These are phyloP conservation scores for Spinus olivaceus DNA, from an alignment of 2,797 vertebrate genomes.

Conservation along the genomic window DNA sequence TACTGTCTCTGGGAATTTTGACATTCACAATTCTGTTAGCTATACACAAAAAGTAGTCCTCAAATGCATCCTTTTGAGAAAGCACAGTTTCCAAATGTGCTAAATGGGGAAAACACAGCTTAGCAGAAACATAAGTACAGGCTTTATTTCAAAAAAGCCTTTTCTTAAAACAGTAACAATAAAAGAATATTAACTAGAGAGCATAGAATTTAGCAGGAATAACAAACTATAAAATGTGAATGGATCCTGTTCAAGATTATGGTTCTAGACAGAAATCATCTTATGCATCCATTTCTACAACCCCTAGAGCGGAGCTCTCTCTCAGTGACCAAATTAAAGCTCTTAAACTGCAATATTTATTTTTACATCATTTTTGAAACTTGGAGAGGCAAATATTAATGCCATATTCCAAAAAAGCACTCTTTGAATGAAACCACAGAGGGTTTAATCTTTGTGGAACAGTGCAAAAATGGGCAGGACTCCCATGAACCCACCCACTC, in stretches of 20 bases:
- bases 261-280: not conserved
- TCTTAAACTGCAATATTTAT: not conserved
- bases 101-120: not conserved
- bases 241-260: not conserved
- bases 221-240: not conserved
- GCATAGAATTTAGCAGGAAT: not conserved
- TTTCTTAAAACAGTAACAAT: not conserved
- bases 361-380: not conserved
- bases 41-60: not conserved
- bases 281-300: not conserved
- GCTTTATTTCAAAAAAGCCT: not conserved
- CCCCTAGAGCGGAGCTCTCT: not conserved
- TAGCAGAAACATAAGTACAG: not conserved
- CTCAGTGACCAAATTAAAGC: not conserved
- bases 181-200: not conserved
- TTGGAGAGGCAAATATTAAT: not conserved
- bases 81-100: not conserved
- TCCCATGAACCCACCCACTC: not conserved
- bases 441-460: not conserved
- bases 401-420: not conserved
- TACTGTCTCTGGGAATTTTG: not conserved
- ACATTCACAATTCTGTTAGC: not conserved
- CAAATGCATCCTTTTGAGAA: not conserved
- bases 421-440: not conserved
- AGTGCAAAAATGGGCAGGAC: not conserved